Base-by-base conservation (phyloP, 1,140 invertebrate species). In the Drosophila trapezifrons region DNA sequence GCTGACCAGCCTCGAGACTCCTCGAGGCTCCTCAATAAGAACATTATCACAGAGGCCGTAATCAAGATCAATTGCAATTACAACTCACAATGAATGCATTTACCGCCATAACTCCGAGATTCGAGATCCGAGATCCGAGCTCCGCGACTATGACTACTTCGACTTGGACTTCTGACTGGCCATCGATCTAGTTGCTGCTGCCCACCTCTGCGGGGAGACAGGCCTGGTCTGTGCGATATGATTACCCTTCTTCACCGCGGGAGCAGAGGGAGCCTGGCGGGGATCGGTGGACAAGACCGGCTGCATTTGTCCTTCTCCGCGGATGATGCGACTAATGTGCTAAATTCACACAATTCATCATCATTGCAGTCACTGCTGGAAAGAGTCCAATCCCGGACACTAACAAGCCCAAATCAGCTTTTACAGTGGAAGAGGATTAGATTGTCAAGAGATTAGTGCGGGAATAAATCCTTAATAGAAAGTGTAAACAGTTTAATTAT, bases 61-160 rank as follows among this genome's bases (percentile, higher is more conserved):
- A 89, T 89, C 85, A 89, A 90, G 87, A 90, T 90, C 87, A 90
- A 90, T 90, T 87, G 87, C 87, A 90, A 90, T 90, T 90, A 90
- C 87, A 87, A 90, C 80, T 65, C 86, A 80, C 84, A 89, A 89
- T 89, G 85, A 89, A 83, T 89, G 85, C 85, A 87, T 77, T 87
- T 85, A 83, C 71, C 78, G 69, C 67, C 77, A 75, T 78, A 79
- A 71, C 77, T 84, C 55, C 18, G 13, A 22, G 29, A 18, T 20
- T 12, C 49, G 17, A 29, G 17, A 17, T n/a, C 55, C 18, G 13
- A 22, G 29, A 18, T 20, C 17, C 49, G 17, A 29, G 17, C 10
- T n/a, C 55, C 18, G 13, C n/a, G 29, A 67, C 73, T 79, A 27
- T 35, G 64, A 77, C 65, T 46, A 62, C 27, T 37, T 10, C 12